phyloP scores from a whole-genome alignment of 1,140 invertebrate species.

The Brachionus rotundiformis region DNA sequence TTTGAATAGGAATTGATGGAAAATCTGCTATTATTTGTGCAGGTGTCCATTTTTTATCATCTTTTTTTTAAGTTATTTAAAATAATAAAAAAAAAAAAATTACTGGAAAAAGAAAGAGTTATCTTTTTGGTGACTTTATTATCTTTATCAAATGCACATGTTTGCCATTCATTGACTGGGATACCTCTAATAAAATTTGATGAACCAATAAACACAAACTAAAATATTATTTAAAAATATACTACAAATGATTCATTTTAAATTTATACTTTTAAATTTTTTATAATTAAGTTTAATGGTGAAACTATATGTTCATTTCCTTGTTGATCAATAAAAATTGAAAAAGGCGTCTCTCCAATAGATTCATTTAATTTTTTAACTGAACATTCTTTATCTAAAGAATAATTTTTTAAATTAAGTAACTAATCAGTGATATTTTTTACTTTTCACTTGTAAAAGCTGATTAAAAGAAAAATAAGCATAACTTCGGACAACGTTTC shows the following conservation, averaged over 20 bases:
- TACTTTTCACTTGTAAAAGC: not conserved
- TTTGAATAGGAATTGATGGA: conserved; percentile 10
- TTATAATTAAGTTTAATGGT: not conserved
- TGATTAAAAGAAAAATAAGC: not conserved
- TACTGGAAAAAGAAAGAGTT: conserved; percentile 39
- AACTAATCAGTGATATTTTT: no score
- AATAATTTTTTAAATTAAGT: no score
- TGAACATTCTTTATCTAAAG: not conserved
- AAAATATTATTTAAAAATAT: not conserved
- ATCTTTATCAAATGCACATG: not conserved
- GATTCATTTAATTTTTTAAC: conserved; percentile 24
- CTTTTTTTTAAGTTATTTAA: not conserved
- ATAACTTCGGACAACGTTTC: not conserved
- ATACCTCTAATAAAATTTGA: conserved; percentile 19
- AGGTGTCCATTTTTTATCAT: conserved; percentile 34
- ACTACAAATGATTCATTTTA: no score
- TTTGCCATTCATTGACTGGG: conserved; percentile 46
- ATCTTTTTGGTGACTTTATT: conserved; percentile 10
- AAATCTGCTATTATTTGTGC: not conserved
- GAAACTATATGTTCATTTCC: conserved; percentile 38
- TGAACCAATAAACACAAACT: conserved; percentile 41
- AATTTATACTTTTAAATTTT: not conserved
- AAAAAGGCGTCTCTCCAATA: not conserved
- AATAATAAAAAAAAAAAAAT: not conserved
- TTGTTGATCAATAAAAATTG: conserved; percentile 11